Conservation (phyloP, 2,797 vertebrate species). For the Denticeps clupeoides region DNA sequence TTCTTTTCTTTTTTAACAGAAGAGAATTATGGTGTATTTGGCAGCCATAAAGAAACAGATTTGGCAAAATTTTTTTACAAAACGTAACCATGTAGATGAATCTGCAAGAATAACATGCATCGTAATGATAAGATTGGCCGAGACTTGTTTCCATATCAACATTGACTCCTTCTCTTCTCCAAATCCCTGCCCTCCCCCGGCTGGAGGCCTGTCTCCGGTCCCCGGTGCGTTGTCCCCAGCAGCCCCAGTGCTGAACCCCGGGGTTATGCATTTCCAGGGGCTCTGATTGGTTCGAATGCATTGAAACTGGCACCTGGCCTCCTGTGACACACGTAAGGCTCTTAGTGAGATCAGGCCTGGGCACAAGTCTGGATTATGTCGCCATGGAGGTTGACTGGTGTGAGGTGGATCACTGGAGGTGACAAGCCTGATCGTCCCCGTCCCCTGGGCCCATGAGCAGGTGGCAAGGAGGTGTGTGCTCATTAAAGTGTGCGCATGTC, state of each 20-base stretch:
- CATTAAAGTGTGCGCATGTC: too few species aligned
- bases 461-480: too few species aligned
- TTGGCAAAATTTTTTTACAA: too few species aligned
- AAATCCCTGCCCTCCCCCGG: constrained; percentile 11
- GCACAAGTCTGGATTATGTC: constrained; percentile 51
- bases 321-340: constrained; percentile 64
- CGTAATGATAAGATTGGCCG: too few species aligned
- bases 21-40: too few species aligned
- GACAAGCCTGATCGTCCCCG: constrained; percentile 47
- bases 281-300: constrained; percentile 49
- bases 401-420: constrained; percentile 51
- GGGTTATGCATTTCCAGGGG: constrained; percentile 50
- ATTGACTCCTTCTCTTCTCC: too few species aligned
- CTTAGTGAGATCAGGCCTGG: constrained; percentile 58
- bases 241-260: constrained; percentile 40
- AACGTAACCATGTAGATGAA: too few species aligned
- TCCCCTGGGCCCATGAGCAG: too few species aligned
- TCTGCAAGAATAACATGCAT: too few species aligned
- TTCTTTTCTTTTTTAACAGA: too few species aligned
- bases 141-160: too few species aligned
- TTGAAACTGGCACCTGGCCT: constrained; percentile 65
- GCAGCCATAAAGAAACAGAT: too few species aligned
- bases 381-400: constrained; percentile 60
- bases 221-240: constrained; percentile 20
- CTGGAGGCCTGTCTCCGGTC: constrained; percentile 18